A percentile compares a stretch with the other conserved stretches of the same genome.
Conservation (phyloP, 2,888 invertebrate genomes). For the Baronia brevicornis region DNA sequence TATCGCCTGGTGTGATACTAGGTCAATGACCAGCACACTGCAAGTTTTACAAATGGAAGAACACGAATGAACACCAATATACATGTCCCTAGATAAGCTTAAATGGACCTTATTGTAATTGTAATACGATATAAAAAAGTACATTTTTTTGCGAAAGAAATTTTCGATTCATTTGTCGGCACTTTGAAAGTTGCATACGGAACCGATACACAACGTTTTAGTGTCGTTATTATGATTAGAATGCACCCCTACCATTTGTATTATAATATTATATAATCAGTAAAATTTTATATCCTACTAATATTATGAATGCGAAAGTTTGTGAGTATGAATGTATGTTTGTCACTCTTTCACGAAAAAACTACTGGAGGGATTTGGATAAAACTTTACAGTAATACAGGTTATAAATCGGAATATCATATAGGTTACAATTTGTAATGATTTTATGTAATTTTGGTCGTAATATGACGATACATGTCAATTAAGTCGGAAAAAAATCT, state of each 20-base stretch:
- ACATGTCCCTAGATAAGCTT: not conserved
- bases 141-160: slow-evolving; percentile 14
- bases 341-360: too few relatives aligned
- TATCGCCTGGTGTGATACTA: too few relatives aligned
- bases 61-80: not conserved
- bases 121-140: slow-evolving; percentile 3
- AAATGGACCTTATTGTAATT: slow-evolving; percentile 7
- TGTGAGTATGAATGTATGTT: too few relatives aligned
- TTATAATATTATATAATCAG: not conserved
- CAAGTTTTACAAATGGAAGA: slow-evolving; percentile 11
- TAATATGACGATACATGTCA: too few relatives aligned
- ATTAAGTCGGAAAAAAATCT: too few relatives aligned
- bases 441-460: too few relatives aligned
- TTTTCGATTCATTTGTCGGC: slow-evolving; percentile 25
- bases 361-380: too few relatives aligned
- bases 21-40: slow-evolving; percentile 15
- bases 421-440: too few relatives aligned
- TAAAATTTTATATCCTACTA: too few relatives aligned
- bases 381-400: too few relatives aligned
- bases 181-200: slow-evolving; percentile 36
- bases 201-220: slow-evolving; percentile 30
- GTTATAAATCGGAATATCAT: too few relatives aligned
- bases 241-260: slow-evolving; percentile 23
- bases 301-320: too few relatives aligned
- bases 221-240: slow-evolving; percentile 29